Conservation (phyloP, 2,888 invertebrate species). For the Eupithecia subfuscata region DNA sequence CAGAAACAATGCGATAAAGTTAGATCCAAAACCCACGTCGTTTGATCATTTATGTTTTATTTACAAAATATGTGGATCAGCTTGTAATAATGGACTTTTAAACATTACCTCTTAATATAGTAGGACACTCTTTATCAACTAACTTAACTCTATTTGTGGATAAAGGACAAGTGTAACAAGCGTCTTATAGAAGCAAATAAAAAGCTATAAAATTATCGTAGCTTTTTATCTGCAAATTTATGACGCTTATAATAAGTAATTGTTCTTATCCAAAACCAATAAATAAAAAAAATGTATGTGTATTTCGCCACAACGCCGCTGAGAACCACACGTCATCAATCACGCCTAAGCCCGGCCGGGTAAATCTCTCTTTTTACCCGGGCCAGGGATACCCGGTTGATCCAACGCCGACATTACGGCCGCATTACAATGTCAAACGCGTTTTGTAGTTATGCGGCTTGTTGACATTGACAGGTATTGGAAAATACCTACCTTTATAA, state of each 20-base stretch:
- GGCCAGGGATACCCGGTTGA: slow-evolving; percentile 31
- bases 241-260: not conserved
- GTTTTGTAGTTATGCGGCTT: slow-evolving; percentile 38
- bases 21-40: not conserved
- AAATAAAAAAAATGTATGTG: not conserved
- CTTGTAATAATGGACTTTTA: too few relatives aligned
- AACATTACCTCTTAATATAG: too few relatives aligned
- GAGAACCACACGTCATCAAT: slow-evolving; percentile 57
- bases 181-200: too few relatives aligned
- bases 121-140: too few relatives aligned
- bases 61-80: too few relatives aligned
- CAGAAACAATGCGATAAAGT: not conserved
- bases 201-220: too few relatives aligned
- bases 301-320: slow-evolving; percentile 38
- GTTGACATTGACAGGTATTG: slow-evolving; percentile 32
- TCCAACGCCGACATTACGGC: slow-evolving; percentile 45
- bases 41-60: too few relatives aligned
- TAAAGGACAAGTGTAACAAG: too few relatives aligned
- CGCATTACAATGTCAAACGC: slow-evolving; percentile 38
- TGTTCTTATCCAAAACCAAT: not conserved
- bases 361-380: slow-evolving; percentile 66
- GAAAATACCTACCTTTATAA: slow-evolving; percentile 25
- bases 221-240: not conserved
- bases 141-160: too few relatives aligned
- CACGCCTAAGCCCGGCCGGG: slow-evolving; percentile 54